phyloP scores from a whole-genome alignment of 2,888 invertebrate species.

The Maniola hyperantus region DNA sequence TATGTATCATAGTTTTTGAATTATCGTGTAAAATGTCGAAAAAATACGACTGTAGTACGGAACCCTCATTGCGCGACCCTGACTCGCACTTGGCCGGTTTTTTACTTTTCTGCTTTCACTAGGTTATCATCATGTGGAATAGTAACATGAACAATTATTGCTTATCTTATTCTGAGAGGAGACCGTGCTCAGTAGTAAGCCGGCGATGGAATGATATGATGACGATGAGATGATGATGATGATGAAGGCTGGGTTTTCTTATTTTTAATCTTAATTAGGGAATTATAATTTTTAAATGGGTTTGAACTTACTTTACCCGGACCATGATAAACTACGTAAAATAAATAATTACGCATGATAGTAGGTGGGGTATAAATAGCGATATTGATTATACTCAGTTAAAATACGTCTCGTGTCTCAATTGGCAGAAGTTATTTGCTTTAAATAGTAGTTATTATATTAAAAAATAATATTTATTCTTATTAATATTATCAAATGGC shows the following conservation, averaged over 20 bases:
- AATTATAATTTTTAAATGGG: background rate
- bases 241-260: background rate
- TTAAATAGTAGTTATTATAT: background rate
- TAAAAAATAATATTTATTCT: background rate
- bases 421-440: background rate
- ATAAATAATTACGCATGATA: background rate
- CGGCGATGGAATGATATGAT: no score
- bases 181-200: no score
- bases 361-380: background rate
- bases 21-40: no score
- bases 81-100: no score
- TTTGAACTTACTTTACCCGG: background rate
- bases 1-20: no score
- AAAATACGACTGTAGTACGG: no score
- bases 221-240: no score
- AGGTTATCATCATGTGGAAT: no score
- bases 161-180: no score
- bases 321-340: slow-evolving; percentile 1
- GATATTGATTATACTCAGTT: background rate
- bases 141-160: no score
- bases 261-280: slow-evolving; percentile 1
- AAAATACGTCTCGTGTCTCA: background rate
- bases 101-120: no score
- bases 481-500: background rate
- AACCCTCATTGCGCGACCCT: no score